phyloP scores from a whole-genome alignment of 2,113 vertebrate genomes.

The Pycnonotus jocosus region DNA sequence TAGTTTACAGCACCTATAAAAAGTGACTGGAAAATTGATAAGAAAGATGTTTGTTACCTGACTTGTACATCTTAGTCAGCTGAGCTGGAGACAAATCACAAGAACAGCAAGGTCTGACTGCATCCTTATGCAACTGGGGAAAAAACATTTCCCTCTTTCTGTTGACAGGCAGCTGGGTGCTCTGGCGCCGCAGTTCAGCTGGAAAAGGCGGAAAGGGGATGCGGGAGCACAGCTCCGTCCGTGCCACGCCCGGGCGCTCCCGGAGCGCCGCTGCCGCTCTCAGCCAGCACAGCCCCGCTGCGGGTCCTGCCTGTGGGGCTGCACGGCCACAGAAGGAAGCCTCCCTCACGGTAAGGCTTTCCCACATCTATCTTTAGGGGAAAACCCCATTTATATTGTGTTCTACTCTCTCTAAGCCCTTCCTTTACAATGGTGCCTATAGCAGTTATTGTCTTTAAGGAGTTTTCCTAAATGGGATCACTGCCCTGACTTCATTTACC shows the following conservation, averaged over 20 bases:
- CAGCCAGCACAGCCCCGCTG: accelerated
- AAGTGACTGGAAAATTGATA: neutral
- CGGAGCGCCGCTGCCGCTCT: neutral
- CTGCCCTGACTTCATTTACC: neutral
- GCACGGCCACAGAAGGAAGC: neutral
- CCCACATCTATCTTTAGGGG: neutral
- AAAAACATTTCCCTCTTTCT: neutral
- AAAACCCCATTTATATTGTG: neutral
- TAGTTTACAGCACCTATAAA: neutral
- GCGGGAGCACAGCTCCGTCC: neutral
- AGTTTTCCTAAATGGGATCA: neutral
- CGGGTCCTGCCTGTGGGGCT: neutral
- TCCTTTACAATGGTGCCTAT: neutral
- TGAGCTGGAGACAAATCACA: neutral
- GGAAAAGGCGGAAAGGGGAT: neutral
- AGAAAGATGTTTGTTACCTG: neutral
- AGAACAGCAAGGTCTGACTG: neutral
- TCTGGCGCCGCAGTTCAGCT: neutral
- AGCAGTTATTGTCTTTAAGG: neutral
- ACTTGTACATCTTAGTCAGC: neutral
- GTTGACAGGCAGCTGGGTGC: neutral
- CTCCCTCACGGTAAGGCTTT: neutral
- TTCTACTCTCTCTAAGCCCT: neutral
- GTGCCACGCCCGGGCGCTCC: accelerated
- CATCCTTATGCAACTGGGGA: neutral